Percentiles rank a stretch among this genome's conserved stretches.
These are phyloP conservation scores for Frieseomelitta varia DNA, from an alignment of 1,140 invertebrate genomes.

Conservation along the genomic window DNA sequence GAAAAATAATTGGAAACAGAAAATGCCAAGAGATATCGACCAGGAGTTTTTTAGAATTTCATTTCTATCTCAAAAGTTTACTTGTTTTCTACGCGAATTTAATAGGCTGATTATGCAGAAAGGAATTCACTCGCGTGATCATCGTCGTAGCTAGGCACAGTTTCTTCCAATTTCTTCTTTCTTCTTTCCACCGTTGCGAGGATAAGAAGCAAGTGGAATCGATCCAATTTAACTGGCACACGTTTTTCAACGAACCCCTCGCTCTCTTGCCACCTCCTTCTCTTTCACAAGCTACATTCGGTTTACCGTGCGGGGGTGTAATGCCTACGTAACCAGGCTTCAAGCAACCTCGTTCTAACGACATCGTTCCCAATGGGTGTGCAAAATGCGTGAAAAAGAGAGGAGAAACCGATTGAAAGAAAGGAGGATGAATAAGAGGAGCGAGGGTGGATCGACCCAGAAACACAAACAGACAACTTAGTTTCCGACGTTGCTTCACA, in stretches of 20 bases:
- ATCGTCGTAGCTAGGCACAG: slow-evolving; percentile 8
- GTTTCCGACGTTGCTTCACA: neutral
- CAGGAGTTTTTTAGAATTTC: neutral
- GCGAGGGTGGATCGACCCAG: too few relatives aligned
- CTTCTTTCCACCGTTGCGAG: slow-evolving; percentile 31
- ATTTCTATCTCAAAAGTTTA: neutral
- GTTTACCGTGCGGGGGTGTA: slow-evolving; percentile 32
- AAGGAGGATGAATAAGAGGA: neutral
- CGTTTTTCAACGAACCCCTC: slow-evolving; percentile 36
- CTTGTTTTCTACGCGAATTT: neutral
- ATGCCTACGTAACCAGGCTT: neutral
- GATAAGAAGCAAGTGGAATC: slow-evolving; percentile 27
- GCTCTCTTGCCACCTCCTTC: neutral
- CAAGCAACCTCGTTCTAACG: slow-evolving; percentile 2
- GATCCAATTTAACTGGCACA: slow-evolving; percentile 63
- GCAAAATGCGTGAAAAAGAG: neutral
- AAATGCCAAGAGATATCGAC: too few relatives aligned
- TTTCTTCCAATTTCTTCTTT: slow-evolving; percentile 32
- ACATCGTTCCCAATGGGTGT: too few relatives aligned
- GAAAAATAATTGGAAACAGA: too few relatives aligned
- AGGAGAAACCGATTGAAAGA: neutral
- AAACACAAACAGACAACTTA: neutral
- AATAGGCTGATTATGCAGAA: neutral
- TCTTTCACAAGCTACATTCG: neutral
- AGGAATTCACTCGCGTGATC: neutral